Conservation (phyloP, 2,888 invertebrate genomes). For the Leptura quadrifasciata region DNA sequence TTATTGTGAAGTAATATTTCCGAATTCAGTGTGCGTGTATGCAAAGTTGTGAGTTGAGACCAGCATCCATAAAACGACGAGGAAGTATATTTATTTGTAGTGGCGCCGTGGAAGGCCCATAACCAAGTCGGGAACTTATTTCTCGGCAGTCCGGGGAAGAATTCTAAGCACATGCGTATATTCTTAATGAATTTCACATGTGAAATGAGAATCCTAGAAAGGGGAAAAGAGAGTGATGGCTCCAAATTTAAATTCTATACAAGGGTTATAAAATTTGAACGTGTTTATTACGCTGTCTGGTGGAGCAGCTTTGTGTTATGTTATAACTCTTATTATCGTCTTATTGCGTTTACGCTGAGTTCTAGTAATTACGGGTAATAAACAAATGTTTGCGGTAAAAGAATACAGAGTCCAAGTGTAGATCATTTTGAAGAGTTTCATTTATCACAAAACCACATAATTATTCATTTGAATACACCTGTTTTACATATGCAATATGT, state of each 20-base stretch:
- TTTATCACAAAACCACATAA: constrained; percentile 24
- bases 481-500: neutral
- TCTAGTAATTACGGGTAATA: constrained; percentile 6
- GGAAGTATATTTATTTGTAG: constrained; percentile 57
- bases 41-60: constrained; percentile 34
- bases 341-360: neutral
- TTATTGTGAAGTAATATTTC: constrained; percentile 45
- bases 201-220: constrained; percentile 19
- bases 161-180: constrained; percentile 42
- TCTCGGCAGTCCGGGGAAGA: constrained; percentile 19
- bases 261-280: neutral
- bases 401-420: neutral
- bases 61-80: constrained; percentile 35
- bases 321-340: constrained; percentile 1
- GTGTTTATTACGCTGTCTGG: neutral
- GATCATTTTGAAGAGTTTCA: constrained; percentile 21
- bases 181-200: constrained; percentile 47
- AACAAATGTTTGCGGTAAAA: constrained; percentile 10
- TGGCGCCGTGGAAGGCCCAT: constrained; percentile 51
- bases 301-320: neutral
- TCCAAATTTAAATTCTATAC: neutral
- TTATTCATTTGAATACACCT: constrained; percentile 24
- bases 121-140: constrained; percentile 23
- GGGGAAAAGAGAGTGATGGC: neutral
- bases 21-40: constrained; percentile 41